These are phyloP conservation scores for Enteromius argenteus DNA, from an alignment of 2,797 vertebrate genomes.

Conservation along the genomic window DNA sequence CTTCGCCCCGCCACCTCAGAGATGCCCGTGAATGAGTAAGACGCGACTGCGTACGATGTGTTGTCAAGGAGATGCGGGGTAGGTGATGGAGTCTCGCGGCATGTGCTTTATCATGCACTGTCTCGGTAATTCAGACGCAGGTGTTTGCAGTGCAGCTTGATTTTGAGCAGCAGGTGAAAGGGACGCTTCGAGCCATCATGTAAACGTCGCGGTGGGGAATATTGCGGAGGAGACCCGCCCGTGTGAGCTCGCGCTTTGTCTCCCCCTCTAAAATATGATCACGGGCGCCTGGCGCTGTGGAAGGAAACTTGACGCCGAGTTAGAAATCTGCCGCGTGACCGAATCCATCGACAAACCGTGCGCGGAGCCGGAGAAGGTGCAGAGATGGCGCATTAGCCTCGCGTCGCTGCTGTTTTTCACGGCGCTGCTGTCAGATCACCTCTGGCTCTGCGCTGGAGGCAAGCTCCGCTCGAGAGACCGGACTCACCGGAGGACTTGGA, in stretches of 20 bases:
- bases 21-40: slow-evolving; percentile 63
- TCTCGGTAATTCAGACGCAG: slow-evolving; percentile 59
- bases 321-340: slow-evolving; percentile 79
- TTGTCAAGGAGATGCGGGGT: slow-evolving; percentile 56
- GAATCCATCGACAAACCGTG: slow-evolving; percentile 78
- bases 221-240: slow-evolving; percentile 65
- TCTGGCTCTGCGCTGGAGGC: slow-evolving; percentile 82
- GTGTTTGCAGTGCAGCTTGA: slow-evolving; percentile 58
- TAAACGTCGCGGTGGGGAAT: slow-evolving; percentile 68
- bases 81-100: slow-evolving; percentile 61
- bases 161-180: slow-evolving; percentile 55
- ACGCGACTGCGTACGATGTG: slow-evolving; percentile 60
- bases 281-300: slow-evolving; percentile 84
- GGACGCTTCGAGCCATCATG: slow-evolving; percentile 68
- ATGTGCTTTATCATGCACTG: slow-evolving; percentile 64
- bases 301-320: slow-evolving; percentile 79
- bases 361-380: slow-evolving; percentile 82
- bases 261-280: slow-evolving; percentile 82
- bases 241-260: slow-evolving; percentile 60
- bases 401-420: slow-evolving; percentile 84
- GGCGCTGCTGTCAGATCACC: slow-evolving; percentile 83
- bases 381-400: slow-evolving; percentile 85
- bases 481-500: slow-evolving; percentile 58
- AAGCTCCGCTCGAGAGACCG: slow-evolving; percentile 71
- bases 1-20: slow-evolving; percentile 38